A percentile compares a stretch with the other conserved stretches of the same genome.
These are phyloP conservation scores for Neodon shergylaensis DNA, from an alignment of 2,113 vertebrate genomes.

Conservation along the genomic window DNA sequence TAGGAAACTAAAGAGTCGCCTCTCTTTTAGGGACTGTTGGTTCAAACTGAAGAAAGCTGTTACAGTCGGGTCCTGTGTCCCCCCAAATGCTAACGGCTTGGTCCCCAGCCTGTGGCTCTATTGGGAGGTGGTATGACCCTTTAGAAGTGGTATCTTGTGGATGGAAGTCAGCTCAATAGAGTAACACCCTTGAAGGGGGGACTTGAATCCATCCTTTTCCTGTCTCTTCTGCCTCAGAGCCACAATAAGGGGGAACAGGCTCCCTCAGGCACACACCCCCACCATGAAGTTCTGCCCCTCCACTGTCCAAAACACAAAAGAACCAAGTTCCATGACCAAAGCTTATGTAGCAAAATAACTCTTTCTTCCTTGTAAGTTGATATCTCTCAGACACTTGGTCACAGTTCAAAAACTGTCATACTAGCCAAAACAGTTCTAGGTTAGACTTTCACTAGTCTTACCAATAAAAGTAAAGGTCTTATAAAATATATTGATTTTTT, in stretches of 20 bases:
- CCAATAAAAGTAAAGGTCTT: neutral
- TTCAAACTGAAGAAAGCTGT: constrained; percentile 22
- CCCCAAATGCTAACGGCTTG: neutral
- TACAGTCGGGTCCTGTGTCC: neutral
- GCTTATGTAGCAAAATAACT: neutral
- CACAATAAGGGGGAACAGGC: neutral
- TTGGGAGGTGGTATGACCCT: neutral
- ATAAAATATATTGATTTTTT: constrained; percentile 6
- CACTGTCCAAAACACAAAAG: neutral
- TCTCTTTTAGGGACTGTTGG: neutral
- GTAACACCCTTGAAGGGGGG: neutral
- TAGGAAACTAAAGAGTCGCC: neutral
- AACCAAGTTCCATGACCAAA: neutral
- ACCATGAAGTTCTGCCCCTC: neutral
- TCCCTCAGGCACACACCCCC: neutral
- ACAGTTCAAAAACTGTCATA: neutral
- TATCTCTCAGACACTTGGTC: neutral
- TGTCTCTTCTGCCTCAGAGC: neutral
- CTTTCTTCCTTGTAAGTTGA: neutral
- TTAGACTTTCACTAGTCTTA: neutral
- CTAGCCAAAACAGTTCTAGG: neutral
- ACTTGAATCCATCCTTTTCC: neutral
- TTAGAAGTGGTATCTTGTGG: neutral
- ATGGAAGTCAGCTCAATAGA: neutral
- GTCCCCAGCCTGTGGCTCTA: neutral